Base-by-base conservation (phyloP, 1,140 invertebrate genomes). In the Maconellicoccus hirsutus region DNA sequence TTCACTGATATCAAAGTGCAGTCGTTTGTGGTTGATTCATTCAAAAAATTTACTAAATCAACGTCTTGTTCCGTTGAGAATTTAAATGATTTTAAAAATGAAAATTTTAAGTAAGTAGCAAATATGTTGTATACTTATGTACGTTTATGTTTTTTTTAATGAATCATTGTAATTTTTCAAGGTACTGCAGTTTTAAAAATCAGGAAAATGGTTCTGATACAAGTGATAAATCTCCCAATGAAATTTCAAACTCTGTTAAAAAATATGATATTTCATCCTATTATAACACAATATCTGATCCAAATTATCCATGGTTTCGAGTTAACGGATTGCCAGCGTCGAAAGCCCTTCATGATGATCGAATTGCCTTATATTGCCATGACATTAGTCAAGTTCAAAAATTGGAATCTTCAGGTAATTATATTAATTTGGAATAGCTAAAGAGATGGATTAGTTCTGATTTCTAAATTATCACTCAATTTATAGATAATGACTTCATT, bases 281-380 rank as follows among this genome's bases (percentile, higher is more conserved):
- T 61, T 86, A 81, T 16, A 84, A 86, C 71, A 89, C 89, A 0
- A 90, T 92, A 70, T 84, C 86, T 27, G 90, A 92, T 81, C 89
- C 90, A 21, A 82, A 80, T 69, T 89, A 86, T 81, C 90, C 89
- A 23, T 83, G 90, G 12, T 90, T 91, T 75, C 84, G 86, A 74
- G 81, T 81, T 42, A 85, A 92, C 71, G 89, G 89, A 1, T 80
- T 86, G 27, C 84, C 86, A 7, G 86, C 89, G 52, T 91, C 89
- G 0, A 84, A 86, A 71, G 83, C 83, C 7, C 79, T 91, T 0
- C 89, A 89, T 75, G 84, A 90, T 71, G 83, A 89, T 71, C 86
- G 87, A 73, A 79, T 90, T 38, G 82, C 83, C 38, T 81, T 82
- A 73, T 83, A 86, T 75, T 84, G 72, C 72, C 77, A 80, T 63